Evolutionary conservation across 2,888 invertebrate genomes (phyloP), one percentile per base, ranked within the genome.

Genomic region (Arge pagana): DNA sequence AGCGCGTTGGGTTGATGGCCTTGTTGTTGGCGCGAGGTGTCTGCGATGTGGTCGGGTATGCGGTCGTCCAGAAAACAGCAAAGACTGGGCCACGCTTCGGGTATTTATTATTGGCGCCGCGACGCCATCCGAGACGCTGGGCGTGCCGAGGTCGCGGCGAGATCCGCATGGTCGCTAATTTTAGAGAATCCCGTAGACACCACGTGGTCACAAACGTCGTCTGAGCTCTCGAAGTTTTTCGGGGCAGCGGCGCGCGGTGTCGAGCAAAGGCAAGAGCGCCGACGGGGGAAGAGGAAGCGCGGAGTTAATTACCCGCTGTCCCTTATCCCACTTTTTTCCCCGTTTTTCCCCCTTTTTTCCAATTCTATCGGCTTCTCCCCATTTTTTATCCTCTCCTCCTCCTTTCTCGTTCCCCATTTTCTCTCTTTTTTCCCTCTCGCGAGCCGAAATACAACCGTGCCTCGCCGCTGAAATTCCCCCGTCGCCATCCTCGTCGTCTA

Each of bases 121-220:
- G 36, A n/a, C 24, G 15, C n/a, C 48, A 26, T 15, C 37, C 21
- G 48, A 30, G 42, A 36, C 50, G 50, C 11, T 31, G 51, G 62
- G 64, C 64, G 68, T 65, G 35, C 67, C 64, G 45, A 33, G 45
- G 33, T 45, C 45, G 23, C 61, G 61, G 61, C 45, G 48, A 50
- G 64, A 62, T 62, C 73, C 74, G 71, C 74, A 70, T 74, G 74
- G 74, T 65, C 68, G 70, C 72, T 74, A 74, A 74, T 71, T 72
- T 56, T 57, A 68, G 67, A 65, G 60, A 67, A 67, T 66, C 65
- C 68, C 68, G 70, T 57, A 74, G 74, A 74, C 74, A 74, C 72
- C 74, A 74, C 74, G 72, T 69, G 72, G 72, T 72, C 62, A 61
- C 61, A 1, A 23, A 24, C 35, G 55, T 57, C 53, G 41, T 72